Conservation (phyloP, 2,888 invertebrate species). For the Rotaria socialis region DNA sequence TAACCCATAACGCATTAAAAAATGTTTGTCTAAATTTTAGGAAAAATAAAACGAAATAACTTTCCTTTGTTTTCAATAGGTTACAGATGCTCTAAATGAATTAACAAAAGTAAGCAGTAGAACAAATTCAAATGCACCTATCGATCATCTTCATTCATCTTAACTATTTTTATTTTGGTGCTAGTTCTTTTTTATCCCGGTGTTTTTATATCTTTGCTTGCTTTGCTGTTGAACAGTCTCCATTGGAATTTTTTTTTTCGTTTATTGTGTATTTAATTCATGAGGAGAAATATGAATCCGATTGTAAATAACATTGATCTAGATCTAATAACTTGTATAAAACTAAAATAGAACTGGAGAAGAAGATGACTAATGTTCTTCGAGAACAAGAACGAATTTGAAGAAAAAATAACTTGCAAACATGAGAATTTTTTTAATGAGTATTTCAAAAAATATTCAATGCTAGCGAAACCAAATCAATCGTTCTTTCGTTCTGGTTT, state of each 20-base stretch:
- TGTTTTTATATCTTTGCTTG: neutral
- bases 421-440: too few species aligned
- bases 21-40: neutral
- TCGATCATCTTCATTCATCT: neutral
- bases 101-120: conserved; percentile 2
- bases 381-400: too few species aligned
- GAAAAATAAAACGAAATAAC: too few species aligned
- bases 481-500: too few species aligned
- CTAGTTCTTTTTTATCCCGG: neutral
- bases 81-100: conserved; percentile 17
- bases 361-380: neutral
- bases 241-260: neutral
- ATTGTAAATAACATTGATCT: too few species aligned
- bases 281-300: neutral
- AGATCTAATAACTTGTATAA: too few species aligned
- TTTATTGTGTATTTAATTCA: neutral
- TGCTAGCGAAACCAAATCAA: too few species aligned
- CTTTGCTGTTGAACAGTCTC: neutral
- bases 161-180: neutral
- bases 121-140: neutral
- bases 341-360: neutral
- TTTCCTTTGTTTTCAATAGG: neutral
- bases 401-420: too few species aligned
- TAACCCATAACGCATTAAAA: conserved; percentile 8
- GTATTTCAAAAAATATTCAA: too few species aligned